Evolutionary conservation across 64 coral and sea anemone species (phyloP), one percentile per base, ranked within the genome.

Genomic region (Montipora cactus): DNA sequence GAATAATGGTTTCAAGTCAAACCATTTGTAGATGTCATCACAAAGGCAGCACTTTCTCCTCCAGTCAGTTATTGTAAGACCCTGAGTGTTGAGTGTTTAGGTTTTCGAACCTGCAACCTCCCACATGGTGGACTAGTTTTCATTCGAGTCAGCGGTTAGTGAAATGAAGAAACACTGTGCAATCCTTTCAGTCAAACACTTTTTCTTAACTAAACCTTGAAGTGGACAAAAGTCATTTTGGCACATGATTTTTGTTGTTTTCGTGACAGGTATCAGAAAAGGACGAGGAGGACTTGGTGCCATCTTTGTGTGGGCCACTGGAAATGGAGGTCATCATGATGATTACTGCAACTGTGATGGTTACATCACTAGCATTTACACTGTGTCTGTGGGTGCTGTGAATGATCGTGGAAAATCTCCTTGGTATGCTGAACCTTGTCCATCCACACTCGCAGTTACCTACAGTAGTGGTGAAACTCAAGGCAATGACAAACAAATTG

Each of bases 291-390:
- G 95, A n/a, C 87, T 94, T 16, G 98, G 98, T 7, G 91, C 98
- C 59, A 99, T 99, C 85, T 99, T 99, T 94, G 98, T 99, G 5
- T 99, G 98, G 98, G 98, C 98, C 12, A 99, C 98, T 70, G 98
- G 98, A 15, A 99, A 99, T 90, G 98, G 98, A 16, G 98, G 98
- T 22, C 81, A 93, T 48, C 92, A 74, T 15, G 77, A 99, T 44
- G 98, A 99, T 59, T 99, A 99, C 25, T 99, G 98, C 49, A 99
- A 95, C 75, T 99, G 98, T 62, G 98, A 99, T 83, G 98, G 98
- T 49, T 99, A 99, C 16, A 99, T 99, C 47, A 99, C 98, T 46
- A 99, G 98, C 80, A 99, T 99, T 84, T 99, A 76, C 74, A 99
- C 98, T 47, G 96, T 99, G 44, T 96, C 98, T 8, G 94, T 99